Evolutionary conservation across 2,797 vertebrate genomes (phyloP), one percentile per base, ranked within the genome.

Genomic region (Apogon talboti): DNA sequence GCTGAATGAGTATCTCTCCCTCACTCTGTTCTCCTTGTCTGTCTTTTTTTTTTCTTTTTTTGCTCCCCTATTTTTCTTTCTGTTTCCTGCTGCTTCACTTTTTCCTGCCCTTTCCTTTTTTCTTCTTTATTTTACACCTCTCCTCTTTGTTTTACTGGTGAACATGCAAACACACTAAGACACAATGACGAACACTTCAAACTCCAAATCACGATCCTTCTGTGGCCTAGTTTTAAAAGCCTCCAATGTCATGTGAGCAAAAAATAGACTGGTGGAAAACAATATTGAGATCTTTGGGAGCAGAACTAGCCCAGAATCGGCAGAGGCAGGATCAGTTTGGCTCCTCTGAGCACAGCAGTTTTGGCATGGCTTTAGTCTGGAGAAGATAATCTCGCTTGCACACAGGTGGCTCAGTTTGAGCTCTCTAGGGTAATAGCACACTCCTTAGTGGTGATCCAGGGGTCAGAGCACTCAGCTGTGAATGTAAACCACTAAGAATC

Each of bases 191-290:
- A 89, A 91, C 81, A 83, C 73, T 87, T 88, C 74, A 85, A 87
- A 87, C 92, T 87, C 85, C 89, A 85, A 90, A 86, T 87, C 82
- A 88, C 74, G 58, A 83, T 89, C 83, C 89, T 91, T 63, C 65
- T 81, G 75, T 87, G 87, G 83, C 85, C 87, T 88, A 86, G 73
- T 84, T 86, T 87, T 74, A 79, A 83, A 48, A 84, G 74, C 80
- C 78, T 89, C 80, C 79, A 72, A 79, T 85, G 80, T 87, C 79
- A 83, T 78, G 58, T 38, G 55, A 85, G 81, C 77, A 79, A 82
- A 85, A 88, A 84, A 82, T 74, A 76, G 68, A 84, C 74, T 61
- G 63, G 81, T 12, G 46, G 57, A 79, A 85, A 84, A 87, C 84
- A 86, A 81, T 83, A 76, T 66, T 71, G 78, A 82, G 73, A 79